A percentile compares a stretch with the other conserved stretches of the same genome.
Conservation (phyloP, 2,888 invertebrate genomes). For the Ophion ellenae region DNA sequence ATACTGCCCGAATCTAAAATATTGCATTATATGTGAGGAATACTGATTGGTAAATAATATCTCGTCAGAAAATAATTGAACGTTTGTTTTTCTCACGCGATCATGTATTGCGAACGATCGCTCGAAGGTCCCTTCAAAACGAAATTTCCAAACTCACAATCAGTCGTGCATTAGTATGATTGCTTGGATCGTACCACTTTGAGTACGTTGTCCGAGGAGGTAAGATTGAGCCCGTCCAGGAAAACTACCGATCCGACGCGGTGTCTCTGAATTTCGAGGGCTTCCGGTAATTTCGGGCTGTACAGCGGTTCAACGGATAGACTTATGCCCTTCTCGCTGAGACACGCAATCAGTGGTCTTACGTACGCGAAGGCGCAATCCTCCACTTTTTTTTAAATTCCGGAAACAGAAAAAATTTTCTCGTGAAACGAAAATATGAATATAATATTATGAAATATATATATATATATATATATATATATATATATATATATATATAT, state of each 20-base stretch:
- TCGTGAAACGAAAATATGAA: not conserved
- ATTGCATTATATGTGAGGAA: not conserved
- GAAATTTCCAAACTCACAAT: not conserved
- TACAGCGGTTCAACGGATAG: slow-evolving; percentile 77
- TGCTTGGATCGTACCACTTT: slow-evolving; percentile 69
- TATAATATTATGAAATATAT: not conserved
- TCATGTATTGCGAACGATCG: not conserved
- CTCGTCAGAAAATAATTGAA: not conserved
- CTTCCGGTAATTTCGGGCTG: slow-evolving; percentile 76
- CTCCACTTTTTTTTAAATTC: slow-evolving; percentile 33
- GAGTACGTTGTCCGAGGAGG: slow-evolving; percentile 78
- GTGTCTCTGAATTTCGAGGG: slow-evolving; percentile 75
- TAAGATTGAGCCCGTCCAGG: slow-evolving; percentile 78
- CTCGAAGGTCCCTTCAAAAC: not conserved
- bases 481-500: too few species aligned
- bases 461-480: not conserved
- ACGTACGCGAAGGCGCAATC: slow-evolving; percentile 75
- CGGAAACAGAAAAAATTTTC: not conserved
- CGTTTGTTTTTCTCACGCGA: not conserved
- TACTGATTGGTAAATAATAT: not conserved
- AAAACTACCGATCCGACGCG: slow-evolving; percentile 80
- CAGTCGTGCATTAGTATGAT: slow-evolving; percentile 11
- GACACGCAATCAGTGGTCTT: slow-evolving; percentile 77
- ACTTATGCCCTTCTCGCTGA: slow-evolving; percentile 76
- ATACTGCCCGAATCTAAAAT: not conserved